Conservation (phyloP, 2,113 vertebrate genomes). For the Peucedramus taeniatus region DNA sequence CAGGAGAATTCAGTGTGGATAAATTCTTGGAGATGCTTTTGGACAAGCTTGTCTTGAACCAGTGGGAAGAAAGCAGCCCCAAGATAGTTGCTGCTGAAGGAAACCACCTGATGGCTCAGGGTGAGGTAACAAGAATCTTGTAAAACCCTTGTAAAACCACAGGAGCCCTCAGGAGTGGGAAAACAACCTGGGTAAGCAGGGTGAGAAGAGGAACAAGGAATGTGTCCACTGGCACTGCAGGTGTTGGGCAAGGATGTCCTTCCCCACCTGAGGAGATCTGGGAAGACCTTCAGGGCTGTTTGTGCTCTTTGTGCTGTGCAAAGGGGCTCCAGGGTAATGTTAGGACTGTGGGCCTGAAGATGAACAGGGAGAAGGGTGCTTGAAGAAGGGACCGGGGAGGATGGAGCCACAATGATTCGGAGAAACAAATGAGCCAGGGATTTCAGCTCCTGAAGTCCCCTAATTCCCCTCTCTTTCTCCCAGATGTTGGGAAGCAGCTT, state of each 20-base stretch:
- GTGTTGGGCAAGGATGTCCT: too few relatives aligned
- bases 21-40: background rate
- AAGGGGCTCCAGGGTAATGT: background rate
- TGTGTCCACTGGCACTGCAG: rapidly evolving
- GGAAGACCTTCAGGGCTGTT: background rate
- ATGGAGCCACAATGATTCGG: rapidly evolving
- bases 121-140: background rate
- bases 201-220: background rate
- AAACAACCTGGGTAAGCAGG: rapidly evolving
- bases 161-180: background rate
- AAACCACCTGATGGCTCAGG: background rate
- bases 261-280: background rate
- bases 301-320: background rate
- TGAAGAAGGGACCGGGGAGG: rapidly evolving
- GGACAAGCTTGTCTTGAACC: background rate
- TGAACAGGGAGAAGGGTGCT: background rate
- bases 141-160: background rate
- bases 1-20: background rate
- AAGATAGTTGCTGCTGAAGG: rapidly evolving
- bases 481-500: background rate
- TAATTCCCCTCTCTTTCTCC: background rate
- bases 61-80: background rate
- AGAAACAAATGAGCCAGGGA: background rate
- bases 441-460: background rate
- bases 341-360: background rate